phyloP scores from a whole-genome alignment of 2,797 vertebrate genomes.

The Margarornis squamiger region DNA sequence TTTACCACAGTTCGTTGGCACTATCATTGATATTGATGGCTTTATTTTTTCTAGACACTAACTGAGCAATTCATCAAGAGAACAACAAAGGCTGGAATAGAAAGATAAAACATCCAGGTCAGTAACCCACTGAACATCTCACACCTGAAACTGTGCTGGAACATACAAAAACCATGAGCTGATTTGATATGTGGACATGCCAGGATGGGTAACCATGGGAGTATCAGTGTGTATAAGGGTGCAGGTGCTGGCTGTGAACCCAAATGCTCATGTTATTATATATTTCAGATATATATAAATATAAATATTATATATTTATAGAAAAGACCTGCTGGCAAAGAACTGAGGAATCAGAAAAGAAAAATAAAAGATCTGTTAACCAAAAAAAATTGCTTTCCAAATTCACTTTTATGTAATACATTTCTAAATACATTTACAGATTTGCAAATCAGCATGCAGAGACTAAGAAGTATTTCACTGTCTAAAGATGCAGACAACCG shows the following conservation, averaged over 20 bases:
- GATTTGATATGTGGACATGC: background rate
- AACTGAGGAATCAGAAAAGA: background rate
- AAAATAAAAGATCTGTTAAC: background rate
- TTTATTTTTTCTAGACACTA: conserved; percentile 36
- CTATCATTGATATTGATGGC: conserved; percentile 37
- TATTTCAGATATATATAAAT: background rate
- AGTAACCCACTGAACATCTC: conserved; percentile 3
- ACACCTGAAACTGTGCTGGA: background rate
- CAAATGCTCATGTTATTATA: background rate
- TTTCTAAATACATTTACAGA: background rate
- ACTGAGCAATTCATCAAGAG: conserved; percentile 22
- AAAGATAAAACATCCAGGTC: conserved; percentile 15
- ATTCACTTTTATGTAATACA: background rate
- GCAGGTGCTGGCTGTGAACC: background rate
- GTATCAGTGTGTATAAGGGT: background rate
- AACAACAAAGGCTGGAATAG: background rate
- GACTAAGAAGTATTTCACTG: background rate
- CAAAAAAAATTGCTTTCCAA: background rate
- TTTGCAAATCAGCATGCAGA: background rate
- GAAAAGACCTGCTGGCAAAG: background rate
- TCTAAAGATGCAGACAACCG: background rate
- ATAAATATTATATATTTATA: no score
- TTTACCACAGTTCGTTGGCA: conserved; percentile 18
- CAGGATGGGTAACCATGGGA: background rate
- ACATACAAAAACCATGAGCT: background rate